Conservation (phyloP, 2,113 vertebrate species). For the Pluvianellus socialis region DNA sequence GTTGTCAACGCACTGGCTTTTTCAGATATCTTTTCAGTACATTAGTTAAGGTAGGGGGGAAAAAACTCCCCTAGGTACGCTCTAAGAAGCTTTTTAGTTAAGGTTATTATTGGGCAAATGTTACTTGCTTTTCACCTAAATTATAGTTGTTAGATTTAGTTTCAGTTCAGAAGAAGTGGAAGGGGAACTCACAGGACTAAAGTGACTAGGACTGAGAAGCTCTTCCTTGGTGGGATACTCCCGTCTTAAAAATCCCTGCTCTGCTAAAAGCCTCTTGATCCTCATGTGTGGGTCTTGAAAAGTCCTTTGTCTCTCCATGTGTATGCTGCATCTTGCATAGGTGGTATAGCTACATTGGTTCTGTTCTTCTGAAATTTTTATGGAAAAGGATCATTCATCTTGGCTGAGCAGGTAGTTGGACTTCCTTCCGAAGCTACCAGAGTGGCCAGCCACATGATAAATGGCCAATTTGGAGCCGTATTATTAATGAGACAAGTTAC, state of each 20-base stretch:
- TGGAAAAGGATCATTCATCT: neutral
- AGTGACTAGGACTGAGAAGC: neutral
- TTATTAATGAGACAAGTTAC: neutral
- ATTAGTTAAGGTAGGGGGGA: neutral
- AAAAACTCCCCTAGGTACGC: rapidly evolving
- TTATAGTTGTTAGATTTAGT: neutral
- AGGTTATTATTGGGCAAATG: neutral
- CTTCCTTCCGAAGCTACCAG: neutral
- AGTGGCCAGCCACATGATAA: neutral
- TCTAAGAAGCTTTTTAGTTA: neutral
- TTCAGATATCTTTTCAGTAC: neutral
- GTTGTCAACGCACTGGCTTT: neutral
- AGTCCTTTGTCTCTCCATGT: neutral
- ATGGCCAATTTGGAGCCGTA: neutral
- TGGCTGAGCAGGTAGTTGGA: neutral
- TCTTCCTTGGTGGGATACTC: neutral
- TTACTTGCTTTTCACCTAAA: neutral
- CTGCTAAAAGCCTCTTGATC: neutral
- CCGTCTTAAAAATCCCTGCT: neutral
- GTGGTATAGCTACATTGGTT: neutral
- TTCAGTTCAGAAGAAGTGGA: constrained; percentile 1
- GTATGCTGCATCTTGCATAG: neutral
- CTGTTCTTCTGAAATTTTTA: neutral
- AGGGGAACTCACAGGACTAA: neutral
- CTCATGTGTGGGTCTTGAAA: neutral